Evolutionary conservation across 2,888 invertebrate genomes (phyloP).

Genomic region (Drosophila eohydei): DNA sequence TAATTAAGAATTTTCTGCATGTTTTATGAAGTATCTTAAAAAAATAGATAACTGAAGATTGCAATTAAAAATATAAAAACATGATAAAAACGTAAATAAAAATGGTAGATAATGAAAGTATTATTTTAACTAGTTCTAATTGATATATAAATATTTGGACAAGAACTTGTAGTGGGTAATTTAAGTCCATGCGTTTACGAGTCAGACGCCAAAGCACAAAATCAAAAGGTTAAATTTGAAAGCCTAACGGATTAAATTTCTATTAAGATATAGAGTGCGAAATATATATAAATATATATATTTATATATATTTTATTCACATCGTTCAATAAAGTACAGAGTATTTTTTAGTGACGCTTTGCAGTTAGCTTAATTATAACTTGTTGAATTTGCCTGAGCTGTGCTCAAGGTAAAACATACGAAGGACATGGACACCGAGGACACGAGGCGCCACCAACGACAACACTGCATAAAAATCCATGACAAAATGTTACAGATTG

Average conservation of each 20-base stretch:
- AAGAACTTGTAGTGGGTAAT: too few species aligned
- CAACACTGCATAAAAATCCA: slow-evolving; percentile 54
- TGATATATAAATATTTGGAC: too few species aligned
- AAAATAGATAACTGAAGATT: not conserved
- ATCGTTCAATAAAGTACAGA: not conserved
- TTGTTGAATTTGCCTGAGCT: slow-evolving; percentile 62
- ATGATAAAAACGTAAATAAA: too few species aligned
- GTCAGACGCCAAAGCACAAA: too few species aligned
- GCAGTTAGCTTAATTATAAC: slow-evolving; percentile 15
- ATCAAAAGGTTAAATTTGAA: too few species aligned
- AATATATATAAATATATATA: not conserved
- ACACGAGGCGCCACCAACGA: slow-evolving; percentile 6
- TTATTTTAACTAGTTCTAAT: too few species aligned
- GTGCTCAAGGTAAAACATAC: slow-evolving; percentile 57
- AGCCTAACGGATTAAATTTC: too few species aligned
- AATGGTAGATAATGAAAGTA: too few species aligned
- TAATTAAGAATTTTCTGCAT: not conserved
- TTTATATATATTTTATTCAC: not conserved
- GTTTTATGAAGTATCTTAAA: not conserved
- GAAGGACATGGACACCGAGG: slow-evolving; percentile 50
- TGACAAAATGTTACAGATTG: slow-evolving; percentile 75
- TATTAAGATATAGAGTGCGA: too few species aligned
- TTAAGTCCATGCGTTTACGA: too few species aligned
- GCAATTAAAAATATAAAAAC: too few species aligned
- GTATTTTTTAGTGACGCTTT: slow-evolving; percentile 17